phyloP scores from a whole-genome alignment of 2,797 vertebrate species.

The Merluccius polli region DNA sequence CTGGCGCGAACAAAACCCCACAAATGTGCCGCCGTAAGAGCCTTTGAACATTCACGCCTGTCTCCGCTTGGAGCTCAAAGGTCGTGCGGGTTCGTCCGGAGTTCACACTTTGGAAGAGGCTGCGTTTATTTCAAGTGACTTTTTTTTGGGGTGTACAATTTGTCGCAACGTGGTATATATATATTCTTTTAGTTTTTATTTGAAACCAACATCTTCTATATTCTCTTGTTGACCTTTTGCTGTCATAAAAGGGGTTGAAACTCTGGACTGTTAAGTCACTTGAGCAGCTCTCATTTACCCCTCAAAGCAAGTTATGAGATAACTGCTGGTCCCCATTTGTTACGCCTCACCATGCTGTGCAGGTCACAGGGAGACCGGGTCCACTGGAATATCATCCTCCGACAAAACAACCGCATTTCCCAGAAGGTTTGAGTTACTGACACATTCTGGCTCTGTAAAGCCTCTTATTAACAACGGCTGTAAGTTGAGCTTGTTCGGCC shows the following conservation, averaged over 20 bases:
- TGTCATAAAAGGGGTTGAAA: background rate
- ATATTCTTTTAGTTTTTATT: no score
- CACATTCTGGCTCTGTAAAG: constrained; percentile 58
- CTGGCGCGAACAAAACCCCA: background rate
- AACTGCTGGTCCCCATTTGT: constrained; percentile 44
- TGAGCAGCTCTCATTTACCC: constrained; percentile 44
- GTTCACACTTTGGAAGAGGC: constrained; percentile 13
- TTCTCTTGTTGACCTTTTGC: background rate
- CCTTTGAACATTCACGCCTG: constrained; percentile 17
- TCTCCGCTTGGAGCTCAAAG: constrained; percentile 27
- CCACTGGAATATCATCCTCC: constrained; percentile 64
- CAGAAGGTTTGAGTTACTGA: constrained; percentile 70
- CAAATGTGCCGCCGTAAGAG: constrained; percentile 14
- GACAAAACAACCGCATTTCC: constrained; percentile 59
- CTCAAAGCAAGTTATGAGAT: constrained; percentile 42
- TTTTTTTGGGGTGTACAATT: background rate
- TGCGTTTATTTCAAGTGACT: background rate
- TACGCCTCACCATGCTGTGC: constrained; percentile 25
- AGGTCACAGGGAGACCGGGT: constrained; percentile 47
- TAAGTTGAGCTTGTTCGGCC: constrained; percentile 58
- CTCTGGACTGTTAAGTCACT: background rate
- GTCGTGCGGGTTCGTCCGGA: constrained; percentile 32
- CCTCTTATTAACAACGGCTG: constrained; percentile 62
- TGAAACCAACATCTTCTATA: background rate
- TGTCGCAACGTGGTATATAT: background rate